These are phyloP conservation scores for Pristionchus fissidentatus DNA, from an alignment of 2,888 invertebrate species.

Conservation along the genomic window DNA sequence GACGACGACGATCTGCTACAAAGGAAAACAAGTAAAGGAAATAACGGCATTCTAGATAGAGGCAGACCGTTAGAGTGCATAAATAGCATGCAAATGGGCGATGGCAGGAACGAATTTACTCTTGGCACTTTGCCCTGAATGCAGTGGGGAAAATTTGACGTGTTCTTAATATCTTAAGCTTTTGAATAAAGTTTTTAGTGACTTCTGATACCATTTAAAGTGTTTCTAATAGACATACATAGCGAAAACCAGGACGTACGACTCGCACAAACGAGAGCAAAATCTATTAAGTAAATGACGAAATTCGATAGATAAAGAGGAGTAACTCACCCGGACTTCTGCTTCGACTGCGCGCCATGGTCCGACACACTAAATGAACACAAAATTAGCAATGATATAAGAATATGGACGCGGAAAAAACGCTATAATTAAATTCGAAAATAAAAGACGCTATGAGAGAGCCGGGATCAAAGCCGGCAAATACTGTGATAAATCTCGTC, in stretches of 20 bases:
- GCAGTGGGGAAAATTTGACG: not conserved
- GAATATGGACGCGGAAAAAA: not conserved
- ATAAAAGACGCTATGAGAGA: not conserved
- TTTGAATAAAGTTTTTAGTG: no score
- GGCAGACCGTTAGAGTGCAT: no score
- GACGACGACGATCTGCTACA: slow-evolving; percentile 43
- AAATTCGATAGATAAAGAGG: not conserved
- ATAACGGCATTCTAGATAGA: not conserved
- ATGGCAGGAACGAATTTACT: no score
- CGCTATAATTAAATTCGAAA: slow-evolving; percentile 20
- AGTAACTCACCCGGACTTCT: slow-evolving; percentile 49
- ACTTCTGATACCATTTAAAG: no score
- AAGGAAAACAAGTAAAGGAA: not conserved
- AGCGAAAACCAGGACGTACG: no score
- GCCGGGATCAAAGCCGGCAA: not conserved
- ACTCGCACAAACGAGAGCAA: no score
- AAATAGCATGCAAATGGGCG: no score
- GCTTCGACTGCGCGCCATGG: slow-evolving; percentile 59
- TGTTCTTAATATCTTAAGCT: no score
- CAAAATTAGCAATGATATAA: not conserved
- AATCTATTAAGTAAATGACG: not conserved
- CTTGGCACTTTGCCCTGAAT: no score
- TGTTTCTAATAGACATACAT: no score
- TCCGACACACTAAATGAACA: not conserved
- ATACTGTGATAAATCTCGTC: not conserved